These are phyloP conservation scores for Heliconius cydno DNA, from an alignment of 2,888 invertebrate species.

Conservation along the genomic window DNA sequence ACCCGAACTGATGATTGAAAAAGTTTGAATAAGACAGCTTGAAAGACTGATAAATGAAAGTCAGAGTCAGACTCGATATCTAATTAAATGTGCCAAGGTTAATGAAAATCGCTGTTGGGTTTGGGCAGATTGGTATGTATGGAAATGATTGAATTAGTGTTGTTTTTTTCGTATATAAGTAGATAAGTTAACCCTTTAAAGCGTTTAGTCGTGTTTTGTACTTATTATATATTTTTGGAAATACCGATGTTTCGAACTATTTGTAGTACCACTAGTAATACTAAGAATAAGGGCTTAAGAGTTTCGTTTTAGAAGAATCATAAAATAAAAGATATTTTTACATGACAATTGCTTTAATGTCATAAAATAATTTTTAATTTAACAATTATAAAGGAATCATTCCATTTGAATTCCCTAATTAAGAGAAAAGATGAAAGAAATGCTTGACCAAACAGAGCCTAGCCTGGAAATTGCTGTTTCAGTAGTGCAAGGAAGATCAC, in stretches of 20 bases:
- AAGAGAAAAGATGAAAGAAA: too few species aligned
- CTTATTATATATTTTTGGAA: neutral
- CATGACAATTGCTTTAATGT: too few species aligned
- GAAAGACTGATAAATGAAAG: conserved; percentile 48
- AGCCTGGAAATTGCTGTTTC: too few species aligned
- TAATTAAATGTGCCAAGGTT: conserved; percentile 31
- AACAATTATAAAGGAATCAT: too few species aligned
- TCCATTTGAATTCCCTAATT: too few species aligned
- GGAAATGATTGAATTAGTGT: neutral
- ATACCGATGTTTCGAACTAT: neutral
- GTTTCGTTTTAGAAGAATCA: too few species aligned
- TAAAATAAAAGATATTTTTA: too few species aligned
- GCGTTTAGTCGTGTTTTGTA: neutral
- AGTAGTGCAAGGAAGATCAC: too few species aligned
- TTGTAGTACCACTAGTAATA: too few species aligned
- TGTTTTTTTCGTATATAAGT: neutral
- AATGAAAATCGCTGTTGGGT: conserved; percentile 8
- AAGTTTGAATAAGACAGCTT: conserved; percentile 66
- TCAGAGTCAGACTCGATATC: conserved; percentile 29
- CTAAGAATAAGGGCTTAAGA: too few species aligned
- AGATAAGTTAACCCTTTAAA: neutral
- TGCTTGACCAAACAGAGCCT: too few species aligned
- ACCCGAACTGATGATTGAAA: conserved; percentile 63
- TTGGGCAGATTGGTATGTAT: neutral
- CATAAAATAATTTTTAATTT: too few species aligned